Evolutionary conservation across 2,888 invertebrate genomes (phyloP), one percentile per base, ranked within the genome.

Genomic region (Nemurella pictetii): DNA sequence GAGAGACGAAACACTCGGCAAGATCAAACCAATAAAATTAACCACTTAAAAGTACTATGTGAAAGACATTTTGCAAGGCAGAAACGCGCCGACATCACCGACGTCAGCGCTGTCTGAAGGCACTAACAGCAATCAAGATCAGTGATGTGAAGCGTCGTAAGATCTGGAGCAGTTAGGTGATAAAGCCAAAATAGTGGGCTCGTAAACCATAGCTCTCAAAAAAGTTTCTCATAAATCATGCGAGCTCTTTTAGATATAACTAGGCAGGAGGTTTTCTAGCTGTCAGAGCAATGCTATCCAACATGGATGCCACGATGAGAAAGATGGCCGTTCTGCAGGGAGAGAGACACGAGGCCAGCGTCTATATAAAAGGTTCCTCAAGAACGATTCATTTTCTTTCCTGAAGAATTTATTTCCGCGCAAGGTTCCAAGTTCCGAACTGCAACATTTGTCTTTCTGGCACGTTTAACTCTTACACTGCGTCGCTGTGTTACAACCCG

Each of bases 361-460:
- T 82, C 82, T 82, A 72, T 82, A 82, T 82, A 82, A 82, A 82
- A 82, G 82, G 82, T 86, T 86, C 80, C 80, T 80, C 80, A 83
- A 84, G 75, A 83, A 85, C 85, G 83, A 83, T 86, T 83, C 83
- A 86, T 86, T 82, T 78, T 85, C 83, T 86, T 82, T 85, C 75
- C 81, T 80, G 81, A 83, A 74, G 83, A 85, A 85, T 86, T 86
- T 86, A 86, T 86, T 86, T 85, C 84, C 83, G 85, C 81, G 84
- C 84, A 81, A 84, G 85, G 83, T 85, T 85, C 83, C 86, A 30
- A 84, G 86, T 85, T 83, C 74, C 84, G 35, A 85, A 84, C 81
- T 84, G 36, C 30, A 82, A 83, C 85, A 86, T 86, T 84, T 80
- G 85, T 86, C 86, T 85, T 84, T 74, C 84, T 83, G 84, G 75